Conservation (phyloP, 1,140 invertebrate genomes). For the Caenorhabditis briggsae region DNA sequence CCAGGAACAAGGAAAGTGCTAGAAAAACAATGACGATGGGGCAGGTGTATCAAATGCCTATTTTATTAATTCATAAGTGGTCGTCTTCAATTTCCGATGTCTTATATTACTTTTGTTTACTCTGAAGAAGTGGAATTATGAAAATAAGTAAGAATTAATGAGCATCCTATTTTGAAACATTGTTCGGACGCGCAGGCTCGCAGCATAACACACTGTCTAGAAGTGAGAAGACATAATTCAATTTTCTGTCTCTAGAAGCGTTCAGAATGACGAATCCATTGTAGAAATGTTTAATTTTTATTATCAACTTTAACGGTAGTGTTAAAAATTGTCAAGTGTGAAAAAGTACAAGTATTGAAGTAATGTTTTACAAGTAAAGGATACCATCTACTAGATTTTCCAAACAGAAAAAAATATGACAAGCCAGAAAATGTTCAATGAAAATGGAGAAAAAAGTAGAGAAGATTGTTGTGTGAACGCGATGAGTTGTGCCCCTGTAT, state of each 20-base stretch:
- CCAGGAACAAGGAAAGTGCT: not conserved
- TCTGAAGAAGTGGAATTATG: not conserved
- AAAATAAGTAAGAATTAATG: not conserved
- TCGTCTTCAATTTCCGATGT: not conserved
- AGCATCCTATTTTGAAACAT: no score
- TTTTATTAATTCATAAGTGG: slow-evolving; percentile 3
- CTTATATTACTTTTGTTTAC: slow-evolving; percentile 11
- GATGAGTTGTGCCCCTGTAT: not conserved
- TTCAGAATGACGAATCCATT: not conserved
- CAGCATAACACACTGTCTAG: no score
- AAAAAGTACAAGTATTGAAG: slow-evolving; percentile 20
- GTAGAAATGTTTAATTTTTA: not conserved
- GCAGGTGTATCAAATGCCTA: slow-evolving; percentile 12
- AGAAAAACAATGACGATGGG: not conserved
- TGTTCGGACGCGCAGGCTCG: no score
- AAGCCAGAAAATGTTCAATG: not conserved
- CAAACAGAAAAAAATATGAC: not conserved
- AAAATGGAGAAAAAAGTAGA: not conserved
- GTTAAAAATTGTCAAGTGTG: not conserved
- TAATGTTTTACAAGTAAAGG: not conserved
- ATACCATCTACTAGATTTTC: not conserved
- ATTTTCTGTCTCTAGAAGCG: no score
- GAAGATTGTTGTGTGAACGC: slow-evolving; percentile 11
- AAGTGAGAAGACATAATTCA: no score
- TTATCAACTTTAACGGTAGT: not conserved